Conservation (phyloP, 64 coral and sea anemone species). For the Montipora cactus region DNA sequence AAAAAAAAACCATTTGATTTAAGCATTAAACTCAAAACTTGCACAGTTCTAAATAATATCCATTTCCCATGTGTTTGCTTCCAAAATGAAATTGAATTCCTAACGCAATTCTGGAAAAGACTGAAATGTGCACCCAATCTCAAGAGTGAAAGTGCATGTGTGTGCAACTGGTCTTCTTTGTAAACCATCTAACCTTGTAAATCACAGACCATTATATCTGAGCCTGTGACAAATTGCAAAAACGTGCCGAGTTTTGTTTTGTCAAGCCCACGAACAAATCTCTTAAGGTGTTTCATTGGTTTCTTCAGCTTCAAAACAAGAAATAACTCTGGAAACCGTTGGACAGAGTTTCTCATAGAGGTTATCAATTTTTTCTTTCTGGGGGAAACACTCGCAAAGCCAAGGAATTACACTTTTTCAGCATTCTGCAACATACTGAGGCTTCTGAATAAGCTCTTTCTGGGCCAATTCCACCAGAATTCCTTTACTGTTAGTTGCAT, state of each 20-base stretch:
- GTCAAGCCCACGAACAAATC: constrained; percentile 54
- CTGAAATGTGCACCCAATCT: neutral
- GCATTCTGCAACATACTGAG: neutral
- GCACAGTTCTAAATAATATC: neutral
- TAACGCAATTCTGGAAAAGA: neutral
- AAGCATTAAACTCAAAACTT: too few relatives aligned
- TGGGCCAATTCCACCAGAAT: constrained; percentile 57
- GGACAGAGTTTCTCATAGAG: too few relatives aligned
- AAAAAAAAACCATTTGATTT: too few relatives aligned
- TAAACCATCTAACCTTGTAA: constrained; percentile 47
- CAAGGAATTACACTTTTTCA: constrained; percentile 1
- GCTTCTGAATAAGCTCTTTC: constrained; percentile 66
- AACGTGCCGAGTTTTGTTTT: constrained; percentile 58
- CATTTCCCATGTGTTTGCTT: neutral
- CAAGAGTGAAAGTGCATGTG: neutral
- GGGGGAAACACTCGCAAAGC: too few relatives aligned
- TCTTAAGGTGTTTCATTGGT: constrained; percentile 23
- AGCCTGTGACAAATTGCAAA: constrained; percentile 49
- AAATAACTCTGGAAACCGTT: neutral
- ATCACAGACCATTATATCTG: constrained; percentile 48
- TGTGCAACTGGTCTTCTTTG: constrained; percentile 20
- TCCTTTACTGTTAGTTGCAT: constrained; percentile 17
- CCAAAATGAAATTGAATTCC: constrained; percentile 6
- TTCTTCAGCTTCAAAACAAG: neutral
- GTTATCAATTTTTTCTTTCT: too few relatives aligned